Evolutionary conservation across 2,113 vertebrate genomes (phyloP).

Genomic region (Nyctereutes procyonoides): DNA sequence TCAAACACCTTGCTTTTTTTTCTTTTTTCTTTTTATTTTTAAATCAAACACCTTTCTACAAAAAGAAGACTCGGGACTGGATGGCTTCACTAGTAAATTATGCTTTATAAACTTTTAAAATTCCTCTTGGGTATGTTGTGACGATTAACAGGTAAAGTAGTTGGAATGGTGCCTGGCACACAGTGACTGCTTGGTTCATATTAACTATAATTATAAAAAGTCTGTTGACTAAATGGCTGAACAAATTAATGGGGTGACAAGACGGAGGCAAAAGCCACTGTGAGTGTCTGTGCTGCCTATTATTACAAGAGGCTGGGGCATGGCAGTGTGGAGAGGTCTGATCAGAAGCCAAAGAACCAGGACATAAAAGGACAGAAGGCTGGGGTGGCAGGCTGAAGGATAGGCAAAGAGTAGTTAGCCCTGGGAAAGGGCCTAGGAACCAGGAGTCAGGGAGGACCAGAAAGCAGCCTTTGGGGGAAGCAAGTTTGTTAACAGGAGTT

Average conservation of each 20-base stretch:
- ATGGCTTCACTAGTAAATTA: neutral
- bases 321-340: neutral
- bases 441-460: neutral
- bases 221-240: neutral
- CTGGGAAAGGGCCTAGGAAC: neutral
- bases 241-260: neutral
- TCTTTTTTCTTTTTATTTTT: too few relatives aligned
- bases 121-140: neutral
- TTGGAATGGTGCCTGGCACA: neutral
- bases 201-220: neutral
- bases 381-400: neutral
- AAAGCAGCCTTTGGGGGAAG: neutral
- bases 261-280: neutral
- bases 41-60: too few relatives aligned
- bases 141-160: neutral
- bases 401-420: neutral
- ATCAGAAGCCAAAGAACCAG: neutral
- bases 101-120: neutral
- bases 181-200: neutral
- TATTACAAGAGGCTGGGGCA: neutral
- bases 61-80: too few relatives aligned
- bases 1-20: too few relatives aligned
- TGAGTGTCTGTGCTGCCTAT: neutral
- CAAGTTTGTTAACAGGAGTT: neutral
- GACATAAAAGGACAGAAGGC: neutral